Percentiles rank a stretch among this genome's conserved stretches.
These are phyloP conservation scores for Orthonychiurus folsomi DNA, from an alignment of 2,888 invertebrate species.

Conservation along the genomic window DNA sequence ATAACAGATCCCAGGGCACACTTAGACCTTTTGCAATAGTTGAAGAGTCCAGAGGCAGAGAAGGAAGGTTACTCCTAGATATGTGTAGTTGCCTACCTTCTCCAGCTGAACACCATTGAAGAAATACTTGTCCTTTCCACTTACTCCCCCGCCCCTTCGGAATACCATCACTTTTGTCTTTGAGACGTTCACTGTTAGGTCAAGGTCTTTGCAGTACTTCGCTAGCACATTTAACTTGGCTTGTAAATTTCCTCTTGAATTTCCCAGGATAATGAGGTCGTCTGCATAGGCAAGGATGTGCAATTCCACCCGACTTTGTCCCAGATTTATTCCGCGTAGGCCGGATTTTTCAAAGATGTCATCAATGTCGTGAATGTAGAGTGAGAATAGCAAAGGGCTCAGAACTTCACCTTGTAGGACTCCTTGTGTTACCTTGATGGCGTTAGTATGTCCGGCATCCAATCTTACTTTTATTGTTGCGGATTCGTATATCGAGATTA, in stretches of 20 bases:
- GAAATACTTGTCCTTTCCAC: not conserved
- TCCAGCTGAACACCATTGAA: not conserved
- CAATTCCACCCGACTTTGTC: not conserved
- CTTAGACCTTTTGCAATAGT: no score
- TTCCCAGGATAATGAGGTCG: not conserved
- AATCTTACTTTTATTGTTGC: conserved; percentile 6
- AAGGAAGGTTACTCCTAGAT: conserved; percentile 6
- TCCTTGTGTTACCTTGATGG: conserved; percentile 2
- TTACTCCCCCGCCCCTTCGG: not conserved
- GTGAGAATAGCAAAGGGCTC: conserved; percentile 2
- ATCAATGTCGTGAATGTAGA: conserved; percentile 8
- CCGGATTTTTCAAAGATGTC: not conserved
- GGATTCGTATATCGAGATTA: conserved; percentile 6
- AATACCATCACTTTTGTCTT: conserved; percentile 13
- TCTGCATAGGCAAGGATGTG: conserved; percentile 6
- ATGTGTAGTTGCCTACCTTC: not conserved
- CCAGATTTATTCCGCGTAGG: not conserved
- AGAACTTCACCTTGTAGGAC: conserved; percentile 7
- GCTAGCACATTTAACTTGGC: not conserved
- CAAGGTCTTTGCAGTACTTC: conserved; percentile 7
- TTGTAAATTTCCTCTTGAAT: not conserved
- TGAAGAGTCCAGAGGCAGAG: not conserved
- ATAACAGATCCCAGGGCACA: no score
- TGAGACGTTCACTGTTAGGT: not conserved
- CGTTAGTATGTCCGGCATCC: not conserved